These are phyloP conservation scores for Gyps fulvus DNA, from an alignment of 2,113 vertebrate species.

Conservation along the genomic window DNA sequence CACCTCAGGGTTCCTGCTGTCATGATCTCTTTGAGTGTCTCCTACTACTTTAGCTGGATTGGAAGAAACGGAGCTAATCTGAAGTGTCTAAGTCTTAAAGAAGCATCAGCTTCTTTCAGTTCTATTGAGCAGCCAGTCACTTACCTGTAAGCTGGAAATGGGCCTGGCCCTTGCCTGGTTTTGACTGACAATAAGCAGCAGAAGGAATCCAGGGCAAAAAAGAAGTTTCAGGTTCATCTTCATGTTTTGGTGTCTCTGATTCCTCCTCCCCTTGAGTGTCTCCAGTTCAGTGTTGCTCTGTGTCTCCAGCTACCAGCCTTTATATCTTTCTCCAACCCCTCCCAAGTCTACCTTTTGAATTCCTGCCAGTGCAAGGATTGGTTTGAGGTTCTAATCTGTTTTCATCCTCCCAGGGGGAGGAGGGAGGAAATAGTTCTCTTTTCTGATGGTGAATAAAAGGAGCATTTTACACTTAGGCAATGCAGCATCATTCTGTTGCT, in stretches of 20 bases:
- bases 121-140: neutral
- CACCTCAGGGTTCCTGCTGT: neutral
- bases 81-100: neutral
- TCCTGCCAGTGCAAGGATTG: conserved; percentile 54
- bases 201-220: conserved; percentile 27
- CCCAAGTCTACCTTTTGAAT: conserved; percentile 50
- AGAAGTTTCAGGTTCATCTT: conserved; percentile 37
- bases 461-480: neutral
- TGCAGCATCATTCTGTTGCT: neutral
- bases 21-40: neutral
- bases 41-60: neutral
- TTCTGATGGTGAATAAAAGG: neutral
- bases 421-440: neutral
- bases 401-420: conserved; percentile 28
- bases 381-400: conserved; percentile 36
- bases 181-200: conserved; percentile 48
- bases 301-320: conserved; percentile 43
- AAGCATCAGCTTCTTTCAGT: neutral
- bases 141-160: conserved; percentile 61
- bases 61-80: neutral
- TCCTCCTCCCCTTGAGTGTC: neutral
- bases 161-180: conserved; percentile 40
- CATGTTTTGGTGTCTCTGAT: neutral
- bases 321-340: conserved; percentile 47
- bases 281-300: neutral